Evolutionary conservation across 2,797 vertebrate genomes (phyloP), one percentile per base, ranked within the genome.

Genomic region (Sebastes paucispinis): DNA sequence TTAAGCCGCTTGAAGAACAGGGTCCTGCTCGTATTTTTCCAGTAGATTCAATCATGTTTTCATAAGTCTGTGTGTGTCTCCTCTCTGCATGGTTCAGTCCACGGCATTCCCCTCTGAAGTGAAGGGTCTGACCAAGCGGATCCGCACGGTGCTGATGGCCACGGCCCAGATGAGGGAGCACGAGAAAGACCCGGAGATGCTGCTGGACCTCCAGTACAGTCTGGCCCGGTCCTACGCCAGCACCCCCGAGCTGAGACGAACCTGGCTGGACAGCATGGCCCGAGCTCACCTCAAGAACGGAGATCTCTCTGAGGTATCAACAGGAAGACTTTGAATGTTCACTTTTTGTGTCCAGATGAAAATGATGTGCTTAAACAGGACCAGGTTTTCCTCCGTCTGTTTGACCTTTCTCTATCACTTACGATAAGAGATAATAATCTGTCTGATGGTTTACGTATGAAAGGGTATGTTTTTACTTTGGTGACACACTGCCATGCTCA

Each of bases 151-250:
- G 67, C 96, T 99, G 80, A 99, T 99, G 98, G 98, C 98, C 87
- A 99, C 98, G 0, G 98, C 98, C 12, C 98, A 99, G 90, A 99
- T 99, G 98, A 97, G 97, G 59, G 98, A 99, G 79, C 98, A 99
- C 0, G 97, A 99, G 74, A 97, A 96, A 67, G 98, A 99, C 87
- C 98, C 98, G 0, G 98, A 99, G 93, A 99, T 99, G 98, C 84
- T 99, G 80, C 93, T 99, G 73, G 98, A 99, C 92, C 96, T 99
- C 3, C 98, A 99, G 89, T 98, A 98, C 92, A 99, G 98, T 75
- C 95, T 99, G 88, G 98, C 98, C 58, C 97, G 97, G 52, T 99
- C 98, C 24, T 99, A 99, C 0, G 98, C 98, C 88, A 99, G 97
- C 90, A 99, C 98, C 0, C 98, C 98, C 0, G 98, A 99, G 82